Conservation (phyloP, 2,113 vertebrate genomes). For the Scomber japonicus region DNA sequence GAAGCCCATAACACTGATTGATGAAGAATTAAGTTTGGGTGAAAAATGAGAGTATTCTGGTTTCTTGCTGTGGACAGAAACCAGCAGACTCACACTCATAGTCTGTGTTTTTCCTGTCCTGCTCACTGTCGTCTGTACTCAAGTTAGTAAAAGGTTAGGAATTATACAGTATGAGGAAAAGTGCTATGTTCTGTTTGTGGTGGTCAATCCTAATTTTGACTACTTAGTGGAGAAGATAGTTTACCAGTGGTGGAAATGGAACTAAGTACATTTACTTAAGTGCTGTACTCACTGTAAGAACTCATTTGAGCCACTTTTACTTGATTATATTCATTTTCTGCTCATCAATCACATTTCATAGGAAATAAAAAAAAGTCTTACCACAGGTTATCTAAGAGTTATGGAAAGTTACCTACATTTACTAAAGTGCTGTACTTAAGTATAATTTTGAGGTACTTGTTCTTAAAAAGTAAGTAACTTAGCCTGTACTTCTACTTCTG, state of each 20-base stretch:
- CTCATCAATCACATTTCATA: too few relatives aligned
- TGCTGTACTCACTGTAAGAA: too few relatives aligned
- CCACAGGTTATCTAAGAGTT: too few relatives aligned
- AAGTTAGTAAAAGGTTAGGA: neutral
- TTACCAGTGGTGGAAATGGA: neutral
- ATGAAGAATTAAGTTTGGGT: slow-evolving; percentile 24
- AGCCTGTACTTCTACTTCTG: too few relatives aligned
- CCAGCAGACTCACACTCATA: neutral
- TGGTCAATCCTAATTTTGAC: neutral
- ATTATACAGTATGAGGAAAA: neutral
- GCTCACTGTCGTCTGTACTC: neutral
- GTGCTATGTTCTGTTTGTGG: neutral
- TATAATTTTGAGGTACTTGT: too few relatives aligned
- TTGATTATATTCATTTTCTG: too few relatives aligned
- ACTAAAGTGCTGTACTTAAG: too few relatives aligned
- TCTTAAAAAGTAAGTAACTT: too few relatives aligned
- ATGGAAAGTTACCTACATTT: too few relatives aligned
- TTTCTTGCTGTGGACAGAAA: neutral
- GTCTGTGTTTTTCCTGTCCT: neutral
- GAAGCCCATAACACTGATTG: slow-evolving; percentile 32
- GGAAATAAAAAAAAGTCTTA: too few relatives aligned
- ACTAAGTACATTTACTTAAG: neutral
- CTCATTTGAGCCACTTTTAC: too few relatives aligned
- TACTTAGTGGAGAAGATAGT: neutral
- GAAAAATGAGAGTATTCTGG: neutral